These are phyloP conservation scores for Heliconius nattereri DNA, from an alignment of 1,140 invertebrate species.

Conservation along the genomic window DNA sequence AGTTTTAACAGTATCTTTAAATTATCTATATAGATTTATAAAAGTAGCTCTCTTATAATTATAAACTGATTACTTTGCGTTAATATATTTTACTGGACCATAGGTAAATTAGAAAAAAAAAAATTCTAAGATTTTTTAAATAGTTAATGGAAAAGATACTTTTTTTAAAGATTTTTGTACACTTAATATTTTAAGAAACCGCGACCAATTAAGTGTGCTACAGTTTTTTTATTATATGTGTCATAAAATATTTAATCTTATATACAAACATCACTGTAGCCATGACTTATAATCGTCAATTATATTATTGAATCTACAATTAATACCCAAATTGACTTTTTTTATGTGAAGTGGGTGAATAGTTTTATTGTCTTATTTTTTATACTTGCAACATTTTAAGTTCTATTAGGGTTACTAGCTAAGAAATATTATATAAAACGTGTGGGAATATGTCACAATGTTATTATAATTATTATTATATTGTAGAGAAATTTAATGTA, in stretches of 20 bases:
- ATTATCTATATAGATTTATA: no score
- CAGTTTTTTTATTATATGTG: not conserved
- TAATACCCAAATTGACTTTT: not conserved
- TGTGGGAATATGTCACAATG: not conserved
- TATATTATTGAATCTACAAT: not conserved
- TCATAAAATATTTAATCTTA: not conserved
- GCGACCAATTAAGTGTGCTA: not conserved
- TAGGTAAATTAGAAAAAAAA: no score
- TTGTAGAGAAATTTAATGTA: not conserved
- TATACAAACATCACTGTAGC: slow-evolving; percentile 3
- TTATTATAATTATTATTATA: not conserved
- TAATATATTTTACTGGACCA: no score
- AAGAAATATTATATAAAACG: not conserved
- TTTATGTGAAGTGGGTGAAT: not conserved
- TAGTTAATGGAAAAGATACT: no score
- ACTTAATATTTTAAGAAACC: no score
- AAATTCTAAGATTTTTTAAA: no score
- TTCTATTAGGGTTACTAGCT: not conserved
- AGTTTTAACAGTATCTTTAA: no score
- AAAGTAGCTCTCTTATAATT: no score
- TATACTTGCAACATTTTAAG: not conserved
- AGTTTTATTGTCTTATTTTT: not conserved
- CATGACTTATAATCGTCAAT: slow-evolving; percentile 30
- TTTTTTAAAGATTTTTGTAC: no score
- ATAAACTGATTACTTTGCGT: no score